A percentile compares a stretch with the other conserved stretches of the same genome.
These are phyloP conservation scores for Oenanthe oenanthe DNA, from an alignment of 2,113 vertebrate genomes.

Conservation along the genomic window DNA sequence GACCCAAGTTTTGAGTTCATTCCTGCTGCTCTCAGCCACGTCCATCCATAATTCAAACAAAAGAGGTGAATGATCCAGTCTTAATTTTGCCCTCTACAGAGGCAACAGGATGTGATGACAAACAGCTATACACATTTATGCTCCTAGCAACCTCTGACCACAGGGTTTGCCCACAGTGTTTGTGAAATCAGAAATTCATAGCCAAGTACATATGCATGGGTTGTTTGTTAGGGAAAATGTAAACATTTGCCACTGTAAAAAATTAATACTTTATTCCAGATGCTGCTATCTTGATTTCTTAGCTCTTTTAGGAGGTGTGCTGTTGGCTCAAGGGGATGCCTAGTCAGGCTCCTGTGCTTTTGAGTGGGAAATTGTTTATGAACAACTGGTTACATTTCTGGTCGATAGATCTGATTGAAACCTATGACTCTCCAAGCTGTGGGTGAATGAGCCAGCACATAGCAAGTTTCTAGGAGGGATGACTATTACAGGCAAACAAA, in stretches of 20 bases:
- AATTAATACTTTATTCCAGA: not conserved
- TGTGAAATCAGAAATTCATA: not conserved
- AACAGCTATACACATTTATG: not conserved
- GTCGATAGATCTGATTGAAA: not conserved
- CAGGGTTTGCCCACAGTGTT: not conserved
- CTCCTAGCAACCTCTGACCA: not conserved
- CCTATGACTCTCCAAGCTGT: not conserved
- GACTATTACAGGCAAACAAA: not conserved
- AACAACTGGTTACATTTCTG: not conserved
- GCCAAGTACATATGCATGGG: not conserved
- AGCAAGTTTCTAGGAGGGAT: not conserved
- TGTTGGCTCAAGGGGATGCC: not conserved
- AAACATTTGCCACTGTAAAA: not conserved
- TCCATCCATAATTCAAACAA: conserved; percentile 23
- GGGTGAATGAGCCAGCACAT: not conserved
- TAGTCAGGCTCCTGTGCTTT: not conserved
- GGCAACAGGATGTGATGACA: not conserved
- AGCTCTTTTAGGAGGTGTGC: not conserved
- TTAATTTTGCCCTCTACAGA: not conserved
- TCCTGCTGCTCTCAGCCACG: conserved; percentile 1
- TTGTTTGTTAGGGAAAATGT: conserved; percentile 11
- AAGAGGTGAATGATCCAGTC: not conserved
- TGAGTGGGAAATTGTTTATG: not conserved
- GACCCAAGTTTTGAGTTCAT: not conserved
- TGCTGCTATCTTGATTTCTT: not conserved